These are phyloP conservation scores for Ochotona curzoniae DNA, from an alignment of 2,113 vertebrate species.

Conservation along the genomic window DNA sequence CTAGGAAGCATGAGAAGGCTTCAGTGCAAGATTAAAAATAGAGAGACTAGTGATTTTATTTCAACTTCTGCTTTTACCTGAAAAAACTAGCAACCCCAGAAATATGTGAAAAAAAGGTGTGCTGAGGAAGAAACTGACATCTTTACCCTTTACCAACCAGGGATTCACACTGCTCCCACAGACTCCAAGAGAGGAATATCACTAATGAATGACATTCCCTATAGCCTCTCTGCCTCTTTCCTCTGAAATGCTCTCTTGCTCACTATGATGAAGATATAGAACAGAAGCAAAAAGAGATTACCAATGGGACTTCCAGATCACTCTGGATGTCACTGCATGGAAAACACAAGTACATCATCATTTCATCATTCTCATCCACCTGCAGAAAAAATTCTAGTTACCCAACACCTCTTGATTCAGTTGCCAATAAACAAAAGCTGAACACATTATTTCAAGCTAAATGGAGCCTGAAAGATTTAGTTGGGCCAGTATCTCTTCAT, in stretches of 20 bases:
- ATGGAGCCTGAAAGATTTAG: conserved; percentile 51
- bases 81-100: neutral
- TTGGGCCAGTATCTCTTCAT: conserved; percentile 64
- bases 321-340: conserved; percentile 4
- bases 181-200: neutral
- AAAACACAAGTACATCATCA: conserved; percentile 64
- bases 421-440: conserved; percentile 72
- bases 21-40: neutral
- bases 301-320: conserved; percentile 29
- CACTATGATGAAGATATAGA: conserved; percentile 5
- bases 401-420: conserved; percentile 61
- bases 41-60: neutral
- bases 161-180: neutral
- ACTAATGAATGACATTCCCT: neutral
- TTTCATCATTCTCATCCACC: conserved; percentile 49
- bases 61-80: conserved; percentile 2
- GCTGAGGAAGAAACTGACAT: neutral
- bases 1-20: neutral
- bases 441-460: conserved; percentile 70
- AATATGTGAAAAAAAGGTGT: neutral
- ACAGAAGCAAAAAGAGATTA: conserved; percentile 56
- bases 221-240: neutral
- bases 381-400: conserved; percentile 56
- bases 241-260: neutral
- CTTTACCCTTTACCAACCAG: neutral